phyloP scores from a whole-genome alignment of 2,797 vertebrate species.

The Vespertilio murinus region DNA sequence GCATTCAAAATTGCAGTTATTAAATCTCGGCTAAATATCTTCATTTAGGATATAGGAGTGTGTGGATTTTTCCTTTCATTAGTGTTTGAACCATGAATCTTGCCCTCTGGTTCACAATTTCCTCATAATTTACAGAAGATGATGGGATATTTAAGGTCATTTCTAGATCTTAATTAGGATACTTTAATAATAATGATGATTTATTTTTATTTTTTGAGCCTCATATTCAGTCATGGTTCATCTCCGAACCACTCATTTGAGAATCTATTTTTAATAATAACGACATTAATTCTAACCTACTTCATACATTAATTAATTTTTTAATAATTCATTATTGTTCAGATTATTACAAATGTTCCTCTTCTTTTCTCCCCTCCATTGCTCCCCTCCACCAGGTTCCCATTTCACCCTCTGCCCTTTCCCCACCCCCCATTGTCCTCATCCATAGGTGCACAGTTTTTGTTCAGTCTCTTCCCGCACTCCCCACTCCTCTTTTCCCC shows the following conservation, averaged over 20 bases:
- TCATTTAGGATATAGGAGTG: not conserved
- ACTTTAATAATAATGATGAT: not conserved
- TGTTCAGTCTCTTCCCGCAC: no score
- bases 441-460: no score
- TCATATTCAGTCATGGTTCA: not conserved
- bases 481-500: no score
- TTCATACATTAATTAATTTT: not conserved
- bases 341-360: no score
- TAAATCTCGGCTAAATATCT: not conserved
- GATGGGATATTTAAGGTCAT: not conserved
- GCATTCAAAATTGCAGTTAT: not conserved
- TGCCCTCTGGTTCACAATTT: not conserved
- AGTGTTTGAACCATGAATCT: not conserved
- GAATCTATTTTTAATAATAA: slow-evolving; percentile 8
- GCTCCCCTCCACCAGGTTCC: no score
- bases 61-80: not conserved
- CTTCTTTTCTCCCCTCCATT: no score
- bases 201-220: not conserved
- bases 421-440: no score
- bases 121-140: not conserved
- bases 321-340: no score
- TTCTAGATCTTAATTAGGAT: not conserved
- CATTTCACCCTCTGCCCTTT: no score
- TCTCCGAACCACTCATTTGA: slow-evolving; percentile 18
- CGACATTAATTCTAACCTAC: not conserved